Evolutionary conservation across 2,797 vertebrate species (phyloP), one percentile per base, ranked within the genome.

Genomic region (Pseudochirops cupreus): DNA sequence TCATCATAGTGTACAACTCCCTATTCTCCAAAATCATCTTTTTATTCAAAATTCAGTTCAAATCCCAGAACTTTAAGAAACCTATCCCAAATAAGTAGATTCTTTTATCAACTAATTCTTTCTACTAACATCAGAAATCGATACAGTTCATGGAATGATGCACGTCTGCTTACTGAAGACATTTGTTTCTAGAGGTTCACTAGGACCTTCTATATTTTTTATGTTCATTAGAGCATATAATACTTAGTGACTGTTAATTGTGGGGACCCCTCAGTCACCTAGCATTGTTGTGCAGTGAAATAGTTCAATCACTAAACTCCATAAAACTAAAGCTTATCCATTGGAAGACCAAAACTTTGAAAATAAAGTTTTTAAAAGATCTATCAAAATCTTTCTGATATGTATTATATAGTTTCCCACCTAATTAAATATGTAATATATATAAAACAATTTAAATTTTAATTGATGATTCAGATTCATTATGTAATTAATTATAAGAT

Each of bases 401-500:
- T 74, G 7, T 91, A 56, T 93, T 46, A 74, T 91, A 46, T 39
- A 39, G 93, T 97, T 96, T 95, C 89, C 29, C 54, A 90, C 9
- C 29, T 97, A 87, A 95, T 52, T 31, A 58, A 95, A 91, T 56
- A 24, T 56, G 18, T 24, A 56, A 56, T 94, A 0, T 90, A 74
- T 39, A 91, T 39, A 96, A 91, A 16, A 62, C 89, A 31, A 94
- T 92, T 96, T 97, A 91, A 52, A 92, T 3, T 95, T 94, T 89
- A 82, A 0, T 3, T 95, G 4, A 74, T 54, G 24, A 74, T 62
- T 93, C 87, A 52, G 52, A 9, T 24, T 95, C 56, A 59, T 92
- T 92, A 52, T 54, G 67, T 16, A 62, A 28, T 82, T 93, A 62
- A 28, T 90, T 94, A 16, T 67, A 58, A 58, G 31, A n/a, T n/a